Base-by-base conservation (phyloP, 2,113 vertebrate species). In the Proteles cristata region DNA sequence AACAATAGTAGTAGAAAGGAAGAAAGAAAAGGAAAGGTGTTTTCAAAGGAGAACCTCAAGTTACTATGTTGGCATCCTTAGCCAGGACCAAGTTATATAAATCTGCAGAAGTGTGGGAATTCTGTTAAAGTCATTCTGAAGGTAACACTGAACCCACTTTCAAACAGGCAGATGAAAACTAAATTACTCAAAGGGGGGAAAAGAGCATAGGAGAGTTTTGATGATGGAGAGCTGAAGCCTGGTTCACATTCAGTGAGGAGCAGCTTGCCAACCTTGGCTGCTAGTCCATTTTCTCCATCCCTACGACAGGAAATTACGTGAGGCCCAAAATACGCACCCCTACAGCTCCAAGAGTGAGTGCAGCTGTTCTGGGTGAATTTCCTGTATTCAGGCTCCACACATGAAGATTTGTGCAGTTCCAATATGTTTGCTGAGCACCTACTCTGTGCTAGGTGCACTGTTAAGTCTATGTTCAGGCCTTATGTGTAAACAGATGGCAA, bases 281-380 rank as follows among this genome's bases (percentile, higher is more conserved):
- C 45, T 90, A 65, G 55, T 96, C 82, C 83, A 63, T 65, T 79
- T 94, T 92, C 82, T 92, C 85, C 50, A 91, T 82, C 65, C 69
- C 45, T 76, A 50, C 90, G 68, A 94, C 94, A 96, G 98, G 97
- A 97, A 98, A 96, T 96, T 93, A 90, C 48, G 3, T 28, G 33
- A 90, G 53, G 35, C 80, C 55, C 77, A 28, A 87, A 84, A 93
- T 45, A 77, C 4, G 21, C 83, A 82, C 61, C 82, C 90, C 68
- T 53, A 21, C 50, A 82, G 85, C 55, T 61, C 35, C 9, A 4
- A 45, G 92, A 80, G 87, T 14, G 43, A 53, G 17, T 28, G 53
- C 83, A 97, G 97, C 96, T 96, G 94, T 96, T 88, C 65, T 1
- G 8, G 66, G 23, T 88, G 83, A 58, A 76, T 71, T 92, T 85